Conservation (phyloP, 2,797 vertebrate genomes). For the Coendou prehensilis region DNA sequence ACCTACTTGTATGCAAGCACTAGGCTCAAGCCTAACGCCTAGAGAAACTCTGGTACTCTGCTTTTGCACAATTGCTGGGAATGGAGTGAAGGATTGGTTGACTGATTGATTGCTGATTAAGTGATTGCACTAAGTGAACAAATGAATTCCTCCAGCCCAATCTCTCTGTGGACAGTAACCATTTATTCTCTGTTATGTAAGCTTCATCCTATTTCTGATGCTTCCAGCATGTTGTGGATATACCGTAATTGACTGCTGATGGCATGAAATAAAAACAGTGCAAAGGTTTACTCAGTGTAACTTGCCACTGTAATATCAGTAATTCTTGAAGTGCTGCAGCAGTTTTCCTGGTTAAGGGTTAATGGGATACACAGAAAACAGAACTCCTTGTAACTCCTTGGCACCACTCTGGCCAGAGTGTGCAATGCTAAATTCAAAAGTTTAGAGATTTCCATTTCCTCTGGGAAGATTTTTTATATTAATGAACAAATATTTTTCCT, state of each 20-base stretch:
- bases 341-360: neutral
- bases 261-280: neutral
- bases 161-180: neutral
- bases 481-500: slow-evolving; percentile 20
- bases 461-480: slow-evolving; percentile 18
- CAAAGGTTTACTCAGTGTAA: neutral
- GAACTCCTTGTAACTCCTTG: neutral
- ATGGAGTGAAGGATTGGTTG: neutral
- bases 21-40: neutral
- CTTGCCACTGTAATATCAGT: neutral
- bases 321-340: neutral
- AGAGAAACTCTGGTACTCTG: neutral
- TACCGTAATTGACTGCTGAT: neutral
- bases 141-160: neutral
- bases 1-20: neutral
- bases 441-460: neutral
- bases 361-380: neutral
- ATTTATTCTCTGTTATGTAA: slow-evolving; percentile 32
- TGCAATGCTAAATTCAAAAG: neutral
- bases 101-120: neutral
- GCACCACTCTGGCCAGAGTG: neutral
- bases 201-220: neutral
- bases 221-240: neutral
- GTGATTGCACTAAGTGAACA: slow-evolving; percentile 33
- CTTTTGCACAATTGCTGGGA: neutral